A percentile compares a stretch with the other conserved stretches of the same genome.
Evolutionary conservation across 1,140 invertebrate species (phyloP).

Genomic region (Anastrepha obliqua): DNA sequence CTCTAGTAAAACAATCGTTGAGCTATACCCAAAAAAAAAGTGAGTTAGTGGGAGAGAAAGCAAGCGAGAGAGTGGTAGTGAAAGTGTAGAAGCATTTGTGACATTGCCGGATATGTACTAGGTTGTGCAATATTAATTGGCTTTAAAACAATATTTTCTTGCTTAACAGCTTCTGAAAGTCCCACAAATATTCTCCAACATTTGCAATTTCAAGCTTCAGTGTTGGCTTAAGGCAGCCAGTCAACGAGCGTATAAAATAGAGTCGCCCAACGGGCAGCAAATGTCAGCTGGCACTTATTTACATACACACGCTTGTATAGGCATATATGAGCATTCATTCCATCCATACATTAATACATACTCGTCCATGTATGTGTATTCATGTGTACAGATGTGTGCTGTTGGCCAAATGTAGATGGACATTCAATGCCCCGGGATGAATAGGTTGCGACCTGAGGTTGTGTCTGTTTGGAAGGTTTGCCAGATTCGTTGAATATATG

Average conservation of each 20-base stretch:
- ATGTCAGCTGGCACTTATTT: not conserved
- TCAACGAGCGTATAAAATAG: conserved; percentile 16
- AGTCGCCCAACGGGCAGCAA: not conserved
- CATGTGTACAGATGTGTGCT: not conserved
- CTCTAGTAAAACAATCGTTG: no score
- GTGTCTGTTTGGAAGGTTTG: not conserved
- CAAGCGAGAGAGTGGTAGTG: not conserved
- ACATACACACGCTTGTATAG: not conserved
- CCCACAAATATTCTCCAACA: not conserved
- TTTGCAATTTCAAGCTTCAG: not conserved
- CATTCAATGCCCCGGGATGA: not conserved
- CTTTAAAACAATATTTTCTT: not conserved
- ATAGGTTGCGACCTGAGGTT: not conserved
- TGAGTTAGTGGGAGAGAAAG: no score
- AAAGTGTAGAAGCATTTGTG: not conserved
- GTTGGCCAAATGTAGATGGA: conserved; percentile 12
- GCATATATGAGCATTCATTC: not conserved
- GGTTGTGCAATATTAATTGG: conserved; percentile 16
- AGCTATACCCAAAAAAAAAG: no score
- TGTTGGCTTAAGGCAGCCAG: not conserved
- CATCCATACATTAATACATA: not conserved
- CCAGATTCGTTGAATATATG: not conserved
- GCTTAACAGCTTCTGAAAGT: not conserved
- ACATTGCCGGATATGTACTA: not conserved
- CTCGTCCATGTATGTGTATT: not conserved